Evolutionary conservation across 2,797 vertebrate genomes (phyloP), one percentile per base, ranked within the genome.

Genomic region (Somateria mollissima): DNA sequence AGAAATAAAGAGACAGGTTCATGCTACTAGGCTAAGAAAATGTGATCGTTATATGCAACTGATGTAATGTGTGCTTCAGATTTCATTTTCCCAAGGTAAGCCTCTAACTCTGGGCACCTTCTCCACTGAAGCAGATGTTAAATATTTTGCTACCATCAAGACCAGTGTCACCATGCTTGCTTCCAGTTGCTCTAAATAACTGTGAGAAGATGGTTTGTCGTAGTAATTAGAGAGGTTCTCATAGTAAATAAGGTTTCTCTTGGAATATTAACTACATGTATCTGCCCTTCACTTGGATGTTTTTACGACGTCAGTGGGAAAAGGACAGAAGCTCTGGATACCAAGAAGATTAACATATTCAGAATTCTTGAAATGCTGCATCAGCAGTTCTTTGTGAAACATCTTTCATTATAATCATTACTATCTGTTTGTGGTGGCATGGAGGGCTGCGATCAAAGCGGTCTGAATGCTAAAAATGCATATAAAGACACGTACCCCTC

Each of bases 171-270:
- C 45, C 72, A 32, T 71, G 41, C 54, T 94, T 65, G 57, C 41
- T 90, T 88, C 65, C 60, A 32, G 15, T 51, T 89, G 54, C 18
- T 34, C 41, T 92, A 75, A 92, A 80, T 47, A 43, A 69, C 61
- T 69, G 65, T 51, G 58, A 36, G 62, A 77, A 72, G 41, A 49
- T 61, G n/a, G 54, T 74, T 92, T 80, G 77, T 85, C 72, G 41
- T 91, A 72, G 75, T 93, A 83, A 87, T 80, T 82, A 79, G 32
- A 89, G 57, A 45, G 53, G 49, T 60, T 79, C 53, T 65, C 12
- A 11, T 22, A 80, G 78, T 45, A 90, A 95, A 79, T 2, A 73
- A 27, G 25, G 13, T 41, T 90, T 89, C 24, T 88, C 64, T 62
- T 76, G 36, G 62, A 90, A 76, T 73, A 76, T 25, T 54, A 78